Base-by-base conservation (phyloP, 2,888 invertebrate genomes). In the Leptopilina drosophilae region DNA sequence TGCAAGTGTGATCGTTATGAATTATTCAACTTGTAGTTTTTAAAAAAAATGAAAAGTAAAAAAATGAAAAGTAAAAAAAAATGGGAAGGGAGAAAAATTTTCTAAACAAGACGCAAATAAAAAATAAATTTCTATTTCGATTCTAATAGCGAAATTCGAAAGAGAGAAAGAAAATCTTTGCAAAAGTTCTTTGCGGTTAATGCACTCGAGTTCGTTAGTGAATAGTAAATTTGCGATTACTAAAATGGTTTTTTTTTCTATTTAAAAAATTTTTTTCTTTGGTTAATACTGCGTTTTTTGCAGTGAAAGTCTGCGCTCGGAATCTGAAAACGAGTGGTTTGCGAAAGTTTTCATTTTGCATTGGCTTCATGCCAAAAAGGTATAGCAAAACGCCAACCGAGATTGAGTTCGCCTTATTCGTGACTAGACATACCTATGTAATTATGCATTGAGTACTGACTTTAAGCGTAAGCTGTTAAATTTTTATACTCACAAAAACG, bases 291-390 rank as follows among this genome's bases (percentile, higher is more conserved):
- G 53, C 73, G 4, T 12, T 56, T 73, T 53, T 56, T 33, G 40
- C 33, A 9, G 56, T 53, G 26, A 49, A 6, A 20, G 46, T 49
- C n/a, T 40, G 56, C 33, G 56, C 33, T 14, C 56, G 33, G 73
- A 73, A 73, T 73, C 53, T 73, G 73, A 73, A 73, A 56, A 26
- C 33, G 69, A 33, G 26, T 26, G 69, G 49, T 73, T 56, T 49
- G 73, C 56, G 53, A 56, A 79, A 83, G 82, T 86, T 84, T 83
- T 84, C 85, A 83, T 83, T 82, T 83, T 80, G 77, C 69, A 65
- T 80, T 86, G 86, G 86, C 85, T 76, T 73, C 67, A 76, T 77
- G 86, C 86, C 86, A 85, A 81, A 79, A 77, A 80, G 82, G 81
- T 82, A 62, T 62, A 56, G 66, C 7, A 73, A 73, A 73, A 73